phyloP scores from a whole-genome alignment of 2,797 vertebrate species.

The Hippopotamyrus pictus region DNA sequence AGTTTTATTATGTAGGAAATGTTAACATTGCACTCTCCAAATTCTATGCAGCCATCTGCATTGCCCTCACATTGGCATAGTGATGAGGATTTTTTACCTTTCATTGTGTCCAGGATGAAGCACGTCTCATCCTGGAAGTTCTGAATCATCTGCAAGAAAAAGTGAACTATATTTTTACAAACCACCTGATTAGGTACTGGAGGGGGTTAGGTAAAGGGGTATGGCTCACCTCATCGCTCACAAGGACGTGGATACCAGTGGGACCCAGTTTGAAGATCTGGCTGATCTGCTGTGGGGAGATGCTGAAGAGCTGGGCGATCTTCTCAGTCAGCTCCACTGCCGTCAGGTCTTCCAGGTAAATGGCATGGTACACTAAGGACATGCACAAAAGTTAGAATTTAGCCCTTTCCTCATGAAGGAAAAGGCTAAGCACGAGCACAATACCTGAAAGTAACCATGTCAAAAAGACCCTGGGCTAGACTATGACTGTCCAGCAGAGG shows the following conservation, averaged over 20 bases:
- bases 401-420: neutral
- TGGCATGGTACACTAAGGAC: slow-evolving; percentile 86
- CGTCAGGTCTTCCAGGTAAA: slow-evolving; percentile 89
- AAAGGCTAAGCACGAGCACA: neutral
- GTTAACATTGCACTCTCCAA: neutral
- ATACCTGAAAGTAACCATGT: neutral
- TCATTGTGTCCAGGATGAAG: slow-evolving; percentile 95
- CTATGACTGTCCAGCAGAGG: neutral
- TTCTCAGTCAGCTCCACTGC: slow-evolving; percentile 82
- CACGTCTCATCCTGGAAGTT: slow-evolving; percentile 96
- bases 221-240: slow-evolving; percentile 82
- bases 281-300: slow-evolving; percentile 86
- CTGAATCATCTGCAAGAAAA: slow-evolving; percentile 84
- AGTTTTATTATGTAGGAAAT: neutral
- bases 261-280: slow-evolving; percentile 95
- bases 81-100: slow-evolving; percentile 66
- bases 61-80: neutral
- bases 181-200: neutral
- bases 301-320: slow-evolving; percentile 91
- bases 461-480: neutral
- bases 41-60: neutral
- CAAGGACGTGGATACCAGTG: slow-evolving; percentile 89
- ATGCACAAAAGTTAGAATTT: neutral
- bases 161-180: neutral
- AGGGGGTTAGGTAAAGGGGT: neutral